Conservation (phyloP, 2,888 invertebrate genomes). For the Nephrotoma appendiculata region DNA sequence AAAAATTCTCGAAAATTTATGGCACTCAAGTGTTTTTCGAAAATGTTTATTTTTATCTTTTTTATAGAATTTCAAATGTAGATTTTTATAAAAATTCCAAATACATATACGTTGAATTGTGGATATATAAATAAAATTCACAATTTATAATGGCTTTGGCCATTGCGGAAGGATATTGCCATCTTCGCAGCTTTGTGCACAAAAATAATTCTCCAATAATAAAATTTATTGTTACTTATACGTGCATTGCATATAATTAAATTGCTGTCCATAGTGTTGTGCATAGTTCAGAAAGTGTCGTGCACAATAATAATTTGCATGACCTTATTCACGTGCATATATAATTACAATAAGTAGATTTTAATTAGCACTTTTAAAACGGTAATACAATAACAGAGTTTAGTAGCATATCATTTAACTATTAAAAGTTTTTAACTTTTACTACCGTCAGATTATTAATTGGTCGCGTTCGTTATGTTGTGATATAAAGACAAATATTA, state of each 20-base stretch:
- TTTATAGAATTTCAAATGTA: background rate
- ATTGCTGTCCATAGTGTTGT: background rate
- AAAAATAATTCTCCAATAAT: background rate
- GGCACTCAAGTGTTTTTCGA: background rate
- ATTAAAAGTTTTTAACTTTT: background rate
- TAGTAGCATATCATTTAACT: background rate
- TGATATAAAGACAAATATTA: background rate
- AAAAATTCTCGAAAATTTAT: background rate
- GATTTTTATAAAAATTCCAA: background rate
- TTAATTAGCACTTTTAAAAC: background rate
- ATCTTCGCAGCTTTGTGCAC: background rate
- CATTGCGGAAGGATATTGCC: background rate
- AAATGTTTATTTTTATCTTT: background rate
- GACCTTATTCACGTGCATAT: background rate
- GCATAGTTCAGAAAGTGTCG: background rate
- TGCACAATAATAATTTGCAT: background rate
- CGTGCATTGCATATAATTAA: background rate
- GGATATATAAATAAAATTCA: background rate
- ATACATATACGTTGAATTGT: background rate
- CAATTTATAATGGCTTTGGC: background rate
- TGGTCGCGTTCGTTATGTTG: background rate
- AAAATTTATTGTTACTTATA: background rate
- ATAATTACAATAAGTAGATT: background rate
- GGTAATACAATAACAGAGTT: background rate
- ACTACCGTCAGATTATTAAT: background rate